Base-by-base conservation (phyloP, 92 coral and sea anemone genomes). In the Hydrozoanthus gracilis region DNA sequence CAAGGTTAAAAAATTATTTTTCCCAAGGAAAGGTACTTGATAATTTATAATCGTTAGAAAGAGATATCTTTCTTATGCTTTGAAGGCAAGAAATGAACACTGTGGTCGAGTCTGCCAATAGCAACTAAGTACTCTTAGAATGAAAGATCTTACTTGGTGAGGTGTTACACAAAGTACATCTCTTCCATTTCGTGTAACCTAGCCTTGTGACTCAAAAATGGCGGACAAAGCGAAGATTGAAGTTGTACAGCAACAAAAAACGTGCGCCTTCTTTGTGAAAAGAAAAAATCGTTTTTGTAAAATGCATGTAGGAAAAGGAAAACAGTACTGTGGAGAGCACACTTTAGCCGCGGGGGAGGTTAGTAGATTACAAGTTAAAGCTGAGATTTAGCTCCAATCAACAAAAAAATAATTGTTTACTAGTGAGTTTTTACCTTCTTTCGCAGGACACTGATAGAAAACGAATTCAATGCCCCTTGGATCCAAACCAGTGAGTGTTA, bases 251-350 rank as follows among this genome's bases (percentile, higher is more conserved):
- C 82, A 44, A 55, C 68, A 20, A 66, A 88, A 52, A 67, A 56
- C 89, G 1, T 96, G 99, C 72, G 96, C 90, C 12, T 96, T 95
- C 91, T 96, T 94, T 90, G 91, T 96, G 80, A 93, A 93, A 70
- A 79, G 96, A 49, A 96, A 96, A 83, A 92, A 92, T 18, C 96
- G 99, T 16, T 93, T 85, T 85, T 96, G 99, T 76, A 93, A 91
- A 88, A 95, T 96, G 99, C 93, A 91, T 76, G 95, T 94, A 4
- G 94, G 95, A 75, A 92, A 89, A 84, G 96, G 99, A 44, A 95
- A 84, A 68, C 92, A 83, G 60, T 96, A 93, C 86, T 96, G 99
- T 55, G 99, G 99, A 58, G 98, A 96, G 78, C 99, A 96, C 88
- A 86, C 86, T 67, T 69, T 90, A 77, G 73, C 90, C 51, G 94